Conservation (phyloP, 1,140 invertebrate species). For the Uloborus diversus region DNA sequence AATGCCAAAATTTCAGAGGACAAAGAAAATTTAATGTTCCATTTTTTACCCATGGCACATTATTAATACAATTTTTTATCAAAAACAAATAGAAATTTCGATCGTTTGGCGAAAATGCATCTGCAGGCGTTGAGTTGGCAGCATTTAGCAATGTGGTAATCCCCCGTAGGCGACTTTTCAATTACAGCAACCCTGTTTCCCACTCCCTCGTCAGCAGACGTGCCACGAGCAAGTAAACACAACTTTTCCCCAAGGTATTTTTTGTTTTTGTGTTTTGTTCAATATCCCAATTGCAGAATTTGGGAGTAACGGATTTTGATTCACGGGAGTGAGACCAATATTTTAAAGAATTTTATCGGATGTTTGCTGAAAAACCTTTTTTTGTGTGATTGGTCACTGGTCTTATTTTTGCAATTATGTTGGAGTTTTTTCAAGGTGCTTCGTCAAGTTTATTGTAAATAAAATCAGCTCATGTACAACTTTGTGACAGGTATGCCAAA, state of each 20-base stretch:
- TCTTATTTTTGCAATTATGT: not conserved
- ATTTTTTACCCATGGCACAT: no score
- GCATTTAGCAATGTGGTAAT: no score
- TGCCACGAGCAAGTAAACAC: constrained; percentile 6
- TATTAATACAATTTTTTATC: no score
- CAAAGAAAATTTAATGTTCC: no score
- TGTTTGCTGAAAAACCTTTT: not conserved
- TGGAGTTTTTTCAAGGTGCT: not conserved
- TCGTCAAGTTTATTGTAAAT: no score
- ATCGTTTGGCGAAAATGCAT: no score
- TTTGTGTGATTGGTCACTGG: not conserved
- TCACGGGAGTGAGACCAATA: not conserved
- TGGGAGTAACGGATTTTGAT: not conserved
- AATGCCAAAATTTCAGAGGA: no score
- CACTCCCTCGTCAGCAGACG: constrained; percentile 5
- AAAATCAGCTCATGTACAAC: no score
- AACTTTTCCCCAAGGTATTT: not conserved
- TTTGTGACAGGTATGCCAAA: not conserved
- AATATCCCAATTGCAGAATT: not conserved
- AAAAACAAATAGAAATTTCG: no score
- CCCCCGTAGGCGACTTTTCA: not conserved
- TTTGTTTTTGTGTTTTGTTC: not conserved
- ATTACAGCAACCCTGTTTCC: not conserved
- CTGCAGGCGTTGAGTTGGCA: no score
- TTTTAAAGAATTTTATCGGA: not conserved